Conservation (phyloP, 2,113 vertebrate species). For the Mobula birostris region DNA sequence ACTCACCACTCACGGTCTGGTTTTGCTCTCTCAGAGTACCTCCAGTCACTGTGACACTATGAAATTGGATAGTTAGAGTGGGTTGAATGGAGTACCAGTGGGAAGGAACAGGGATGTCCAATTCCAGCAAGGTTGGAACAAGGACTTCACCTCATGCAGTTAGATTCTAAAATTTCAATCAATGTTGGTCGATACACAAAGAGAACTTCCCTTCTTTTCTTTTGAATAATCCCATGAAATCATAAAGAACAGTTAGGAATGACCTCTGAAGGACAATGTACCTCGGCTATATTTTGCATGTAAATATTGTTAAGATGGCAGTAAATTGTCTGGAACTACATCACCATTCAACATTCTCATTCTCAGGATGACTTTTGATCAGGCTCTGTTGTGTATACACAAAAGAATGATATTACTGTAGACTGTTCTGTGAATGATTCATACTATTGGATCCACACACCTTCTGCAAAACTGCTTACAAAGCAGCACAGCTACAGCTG, state of each 20-base stretch:
- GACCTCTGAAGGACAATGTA: background rate
- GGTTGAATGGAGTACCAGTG: too few species aligned
- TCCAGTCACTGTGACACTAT: too few species aligned
- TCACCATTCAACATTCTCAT: background rate
- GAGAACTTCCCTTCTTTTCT: background rate
- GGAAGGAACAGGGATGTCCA: background rate
- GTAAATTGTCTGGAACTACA: conserved; percentile 9
- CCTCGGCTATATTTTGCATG: background rate
- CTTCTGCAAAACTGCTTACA: background rate
- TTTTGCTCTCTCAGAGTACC: too few species aligned
- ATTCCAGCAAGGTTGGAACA: background rate
- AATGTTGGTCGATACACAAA: background rate
- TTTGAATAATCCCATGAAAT: background rate
- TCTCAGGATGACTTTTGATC: background rate
- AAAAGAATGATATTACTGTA: background rate
- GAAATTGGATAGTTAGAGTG: too few species aligned
- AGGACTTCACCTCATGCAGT: background rate
- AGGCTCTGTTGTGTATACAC: background rate
- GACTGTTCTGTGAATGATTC: conserved; percentile 8
- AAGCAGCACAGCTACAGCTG: background rate
- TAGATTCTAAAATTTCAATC: background rate
- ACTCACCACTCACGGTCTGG: too few species aligned
- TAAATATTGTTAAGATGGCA: conserved; percentile 1
- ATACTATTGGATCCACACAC: background rate
- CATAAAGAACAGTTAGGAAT: background rate